Conservation (phyloP, 2,113 vertebrate genomes). For the Platichthys stellatus region DNA sequence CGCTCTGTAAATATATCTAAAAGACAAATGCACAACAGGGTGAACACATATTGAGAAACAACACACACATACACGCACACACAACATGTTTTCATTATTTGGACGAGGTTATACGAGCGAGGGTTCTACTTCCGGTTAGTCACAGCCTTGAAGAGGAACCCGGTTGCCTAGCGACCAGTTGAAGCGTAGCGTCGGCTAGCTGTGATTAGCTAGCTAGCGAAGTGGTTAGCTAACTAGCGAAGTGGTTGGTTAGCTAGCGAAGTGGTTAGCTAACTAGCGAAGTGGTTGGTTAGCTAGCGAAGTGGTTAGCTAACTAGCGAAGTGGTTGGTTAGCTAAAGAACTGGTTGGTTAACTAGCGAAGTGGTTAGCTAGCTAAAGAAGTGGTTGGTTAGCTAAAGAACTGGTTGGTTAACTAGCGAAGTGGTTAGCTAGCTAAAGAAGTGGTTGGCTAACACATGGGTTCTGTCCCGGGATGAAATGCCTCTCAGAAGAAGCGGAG, state of each 20-base stretch:
- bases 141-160: background rate
- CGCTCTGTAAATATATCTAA: background rate
- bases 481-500: constrained; percentile 75
- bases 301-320: constrained; percentile 2
- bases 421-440: constrained; percentile 2
- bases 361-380: background rate
- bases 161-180: constrained; percentile 68
- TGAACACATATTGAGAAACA: background rate
- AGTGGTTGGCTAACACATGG: background rate
- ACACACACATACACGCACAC: too few relatives aligned
- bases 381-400: background rate
- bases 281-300: background rate
- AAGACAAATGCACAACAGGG: background rate
- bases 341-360: background rate
- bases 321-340: background rate
- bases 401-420: background rate
- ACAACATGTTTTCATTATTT: background rate
- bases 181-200: constrained; percentile 22
- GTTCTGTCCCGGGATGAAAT: constrained; percentile 39
- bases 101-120: background rate
- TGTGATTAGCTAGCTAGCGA: background rate
- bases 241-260: background rate
- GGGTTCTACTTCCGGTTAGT: too few relatives aligned
- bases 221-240: background rate
- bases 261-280: constrained; percentile 2